Percentiles rank a stretch among this genome's conserved stretches.
Evolutionary conservation across 2,797 vertebrate species (phyloP).

Genomic region (Poeciliopsis paucimaculata): DNA sequence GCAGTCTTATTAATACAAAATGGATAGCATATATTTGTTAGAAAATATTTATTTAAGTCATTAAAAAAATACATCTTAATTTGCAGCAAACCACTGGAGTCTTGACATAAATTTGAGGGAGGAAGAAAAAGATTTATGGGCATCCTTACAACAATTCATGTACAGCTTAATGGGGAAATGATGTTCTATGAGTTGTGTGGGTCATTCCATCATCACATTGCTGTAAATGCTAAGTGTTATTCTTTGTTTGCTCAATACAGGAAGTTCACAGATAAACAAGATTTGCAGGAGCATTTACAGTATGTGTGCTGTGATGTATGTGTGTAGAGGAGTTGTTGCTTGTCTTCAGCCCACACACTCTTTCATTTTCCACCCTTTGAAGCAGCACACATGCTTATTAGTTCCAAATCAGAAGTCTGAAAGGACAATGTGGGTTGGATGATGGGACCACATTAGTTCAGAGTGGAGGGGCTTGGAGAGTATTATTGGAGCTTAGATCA

Average conservation of each 20-base stretch:
- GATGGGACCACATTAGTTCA: slow-evolving; percentile 46
- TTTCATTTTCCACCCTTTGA: slow-evolving; percentile 71
- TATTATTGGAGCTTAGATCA: slow-evolving; percentile 35
- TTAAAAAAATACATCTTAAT: neutral
- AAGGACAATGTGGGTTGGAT: slow-evolving; percentile 67
- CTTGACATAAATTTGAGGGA: neutral
- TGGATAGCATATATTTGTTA: neutral
- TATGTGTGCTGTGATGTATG: slow-evolving; percentile 44
- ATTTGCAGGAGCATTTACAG: slow-evolving; percentile 47
- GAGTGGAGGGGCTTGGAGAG: slow-evolving; percentile 31
- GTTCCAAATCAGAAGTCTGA: slow-evolving; percentile 69
- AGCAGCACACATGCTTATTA: slow-evolving; percentile 73
- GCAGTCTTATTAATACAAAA: neutral
- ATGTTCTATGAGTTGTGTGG: neutral
- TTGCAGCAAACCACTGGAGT: neutral
- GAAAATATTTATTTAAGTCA: neutral
- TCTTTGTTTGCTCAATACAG: slow-evolving; percentile 38
- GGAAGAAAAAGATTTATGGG: neutral
- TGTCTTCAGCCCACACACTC: slow-evolving; percentile 66
- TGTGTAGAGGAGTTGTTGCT: slow-evolving; percentile 59
- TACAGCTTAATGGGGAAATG: neutral
- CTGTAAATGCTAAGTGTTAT: slow-evolving; percentile 17
- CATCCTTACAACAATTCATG: neutral
- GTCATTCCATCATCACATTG: slow-evolving; percentile 23
- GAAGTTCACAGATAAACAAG: slow-evolving; percentile 35